Evolutionary conservation across 2,797 vertebrate species (phyloP).

Genomic region (Sphenopsis melanotis): DNA sequence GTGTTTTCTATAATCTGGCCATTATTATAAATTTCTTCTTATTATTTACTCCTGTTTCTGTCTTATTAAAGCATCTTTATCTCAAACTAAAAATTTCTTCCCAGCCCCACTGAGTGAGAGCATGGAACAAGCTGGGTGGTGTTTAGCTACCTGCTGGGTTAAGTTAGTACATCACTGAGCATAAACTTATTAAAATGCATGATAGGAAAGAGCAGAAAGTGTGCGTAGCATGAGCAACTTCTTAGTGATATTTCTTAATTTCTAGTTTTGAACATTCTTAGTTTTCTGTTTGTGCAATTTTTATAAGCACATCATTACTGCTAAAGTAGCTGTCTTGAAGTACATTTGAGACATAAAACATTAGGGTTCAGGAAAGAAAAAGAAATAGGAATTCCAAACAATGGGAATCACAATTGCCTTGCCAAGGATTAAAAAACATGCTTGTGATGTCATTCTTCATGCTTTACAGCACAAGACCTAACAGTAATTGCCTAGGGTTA

Average conservation of each 20-base stretch:
- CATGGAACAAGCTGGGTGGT: not conserved
- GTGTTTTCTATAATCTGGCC: not conserved
- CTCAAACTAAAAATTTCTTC: not conserved
- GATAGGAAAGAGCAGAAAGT: not conserved
- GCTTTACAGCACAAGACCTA: not conserved
- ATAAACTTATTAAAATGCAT: not conserved
- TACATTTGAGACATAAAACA: not conserved
- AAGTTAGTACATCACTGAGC: not conserved
- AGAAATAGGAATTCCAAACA: not conserved
- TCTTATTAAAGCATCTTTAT: not conserved
- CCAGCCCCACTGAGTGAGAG: not conserved
- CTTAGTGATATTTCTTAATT: not conserved
- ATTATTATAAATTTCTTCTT: not conserved
- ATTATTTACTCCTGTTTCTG: not conserved
- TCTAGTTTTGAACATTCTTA: not conserved
- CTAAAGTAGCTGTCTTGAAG: not conserved
- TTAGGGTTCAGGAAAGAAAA: not conserved
- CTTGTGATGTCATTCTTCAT: not conserved
- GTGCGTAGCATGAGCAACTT: not conserved
- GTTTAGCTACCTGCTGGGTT: not conserved
- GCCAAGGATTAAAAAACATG: not conserved
- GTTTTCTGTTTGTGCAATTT: not conserved
- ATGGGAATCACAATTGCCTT: not conserved
- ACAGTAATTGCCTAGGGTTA: not conserved
- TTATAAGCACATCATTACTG: not conserved